Percentiles rank a stretch among this genome's conserved stretches.
Conservation (phyloP, 2,888 invertebrate species). For the Melolontha melolontha region DNA sequence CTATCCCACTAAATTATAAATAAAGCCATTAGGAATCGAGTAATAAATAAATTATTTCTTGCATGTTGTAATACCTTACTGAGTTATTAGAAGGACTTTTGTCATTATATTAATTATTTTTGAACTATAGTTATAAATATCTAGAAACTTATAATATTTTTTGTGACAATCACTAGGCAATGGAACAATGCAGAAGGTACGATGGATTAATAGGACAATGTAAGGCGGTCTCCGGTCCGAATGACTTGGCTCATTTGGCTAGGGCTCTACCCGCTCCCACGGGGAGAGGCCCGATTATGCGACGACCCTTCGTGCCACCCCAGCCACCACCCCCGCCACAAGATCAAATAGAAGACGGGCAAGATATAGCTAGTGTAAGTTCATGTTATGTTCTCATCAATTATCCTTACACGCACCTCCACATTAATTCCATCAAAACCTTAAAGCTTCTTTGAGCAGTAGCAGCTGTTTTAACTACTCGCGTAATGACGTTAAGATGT, state of each 20-base stretch:
- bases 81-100: too few species aligned
- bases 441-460: too few species aligned
- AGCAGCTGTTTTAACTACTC: too few species aligned
- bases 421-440: too few species aligned
- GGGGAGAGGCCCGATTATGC: slow-evolving; percentile 66
- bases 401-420: background rate
- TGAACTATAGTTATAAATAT: background rate
- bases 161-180: slow-evolving; percentile 70
- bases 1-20: too few species aligned
- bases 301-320: slow-evolving; percentile 74
- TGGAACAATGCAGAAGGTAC: slow-evolving; percentile 86
- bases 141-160: background rate
- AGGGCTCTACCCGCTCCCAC: slow-evolving; percentile 73
- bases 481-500: background rate
- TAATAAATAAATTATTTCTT: too few species aligned
- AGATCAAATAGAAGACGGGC: slow-evolving; percentile 64
- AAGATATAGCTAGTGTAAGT: slow-evolving; percentile 66
- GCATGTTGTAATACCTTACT: too few species aligned
- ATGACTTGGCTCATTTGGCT: slow-evolving; percentile 83
- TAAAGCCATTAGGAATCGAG: too few species aligned
- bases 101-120: background rate
- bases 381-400: slow-evolving; percentile 4
- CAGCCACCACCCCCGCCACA: slow-evolving; percentile 72
- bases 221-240: slow-evolving; percentile 77
- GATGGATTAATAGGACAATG: slow-evolving; percentile 83